Percentiles rank a stretch among this genome's conserved stretches.
Evolutionary conservation across 2,113 vertebrate genomes (phyloP).

Genomic region (Mohoua ochrocephala): DNA sequence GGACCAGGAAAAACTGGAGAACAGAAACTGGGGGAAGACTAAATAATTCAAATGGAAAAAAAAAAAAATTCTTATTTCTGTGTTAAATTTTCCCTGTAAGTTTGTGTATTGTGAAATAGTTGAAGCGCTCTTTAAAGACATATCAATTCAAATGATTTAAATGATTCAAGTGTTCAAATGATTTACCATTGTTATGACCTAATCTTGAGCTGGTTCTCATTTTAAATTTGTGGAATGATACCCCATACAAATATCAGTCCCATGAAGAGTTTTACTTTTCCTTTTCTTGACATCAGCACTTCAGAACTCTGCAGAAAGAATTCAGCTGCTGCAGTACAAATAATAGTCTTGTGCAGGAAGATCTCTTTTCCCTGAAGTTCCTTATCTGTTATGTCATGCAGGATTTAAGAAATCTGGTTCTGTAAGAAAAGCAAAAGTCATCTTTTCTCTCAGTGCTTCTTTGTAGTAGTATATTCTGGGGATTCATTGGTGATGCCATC

Average conservation of each 20-base stretch:
- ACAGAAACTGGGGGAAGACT: background rate
- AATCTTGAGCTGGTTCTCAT: background rate
- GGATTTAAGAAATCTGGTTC: background rate
- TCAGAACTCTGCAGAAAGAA: background rate
- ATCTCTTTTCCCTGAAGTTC: background rate
- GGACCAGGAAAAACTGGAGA: background rate
- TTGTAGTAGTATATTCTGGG: background rate
- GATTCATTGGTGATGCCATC: background rate
- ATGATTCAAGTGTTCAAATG: background rate
- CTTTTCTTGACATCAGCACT: background rate
- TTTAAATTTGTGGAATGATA: background rate
- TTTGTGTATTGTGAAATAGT: background rate
- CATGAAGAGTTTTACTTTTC: background rate
- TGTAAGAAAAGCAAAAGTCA: background rate
- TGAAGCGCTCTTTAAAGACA: background rate
- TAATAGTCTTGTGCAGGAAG: background rate
- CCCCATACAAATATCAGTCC: background rate
- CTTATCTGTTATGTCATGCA: background rate
- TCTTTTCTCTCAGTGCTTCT: background rate
- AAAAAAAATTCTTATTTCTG: accelerated
- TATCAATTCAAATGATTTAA: background rate
- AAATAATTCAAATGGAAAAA: background rate
- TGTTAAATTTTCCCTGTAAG: background rate
- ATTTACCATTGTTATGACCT: background rate
- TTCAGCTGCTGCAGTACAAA: background rate